phyloP scores from a whole-genome alignment of 1,140 invertebrate species.

The Anastrepha ludens region DNA sequence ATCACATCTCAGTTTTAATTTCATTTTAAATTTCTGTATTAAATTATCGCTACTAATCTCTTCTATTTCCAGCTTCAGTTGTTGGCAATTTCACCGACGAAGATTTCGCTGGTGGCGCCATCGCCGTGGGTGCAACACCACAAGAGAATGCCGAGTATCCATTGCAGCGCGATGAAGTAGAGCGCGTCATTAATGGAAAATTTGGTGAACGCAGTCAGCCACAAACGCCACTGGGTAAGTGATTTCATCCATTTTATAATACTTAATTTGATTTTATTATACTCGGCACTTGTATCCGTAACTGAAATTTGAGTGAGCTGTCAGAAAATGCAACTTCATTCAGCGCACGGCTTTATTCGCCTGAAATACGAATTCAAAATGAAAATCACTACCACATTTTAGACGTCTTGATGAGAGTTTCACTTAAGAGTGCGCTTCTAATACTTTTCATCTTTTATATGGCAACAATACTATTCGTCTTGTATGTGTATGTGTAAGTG shows the following conservation, averaged over 20 bases:
- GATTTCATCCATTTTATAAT: not conserved
- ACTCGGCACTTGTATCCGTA: not conserved
- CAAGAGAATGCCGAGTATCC: conserved; percentile 79
- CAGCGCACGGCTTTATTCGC: not conserved
- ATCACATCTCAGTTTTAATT: no score
- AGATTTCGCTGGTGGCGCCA: conserved; percentile 72
- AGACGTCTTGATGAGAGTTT: conserved; percentile 14
- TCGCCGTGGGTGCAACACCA: conserved; percentile 55
- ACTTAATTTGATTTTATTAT: not conserved
- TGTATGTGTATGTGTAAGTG: no score
- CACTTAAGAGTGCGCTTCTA: not conserved
- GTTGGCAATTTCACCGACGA: conserved; percentile 83
- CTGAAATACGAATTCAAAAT: not conserved
- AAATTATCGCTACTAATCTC: not conserved
- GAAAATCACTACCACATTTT: not conserved
- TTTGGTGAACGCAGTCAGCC: conserved; percentile 67
- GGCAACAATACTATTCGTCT: not conserved
- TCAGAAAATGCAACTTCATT: conserved; percentile 29
- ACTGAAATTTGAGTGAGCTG: not conserved
- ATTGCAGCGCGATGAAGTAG: conserved; percentile 82
- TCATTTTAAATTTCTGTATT: no score
- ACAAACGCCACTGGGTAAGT: conserved; percentile 69
- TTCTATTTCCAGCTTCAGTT: conserved; percentile 76
- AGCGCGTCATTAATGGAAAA: conserved; percentile 66
- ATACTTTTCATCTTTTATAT: not conserved